Evolutionary conservation across 2,797 vertebrate genomes (phyloP), one percentile per base, ranked within the genome.

Genomic region (Hoplostethus atlanticus): DNA sequence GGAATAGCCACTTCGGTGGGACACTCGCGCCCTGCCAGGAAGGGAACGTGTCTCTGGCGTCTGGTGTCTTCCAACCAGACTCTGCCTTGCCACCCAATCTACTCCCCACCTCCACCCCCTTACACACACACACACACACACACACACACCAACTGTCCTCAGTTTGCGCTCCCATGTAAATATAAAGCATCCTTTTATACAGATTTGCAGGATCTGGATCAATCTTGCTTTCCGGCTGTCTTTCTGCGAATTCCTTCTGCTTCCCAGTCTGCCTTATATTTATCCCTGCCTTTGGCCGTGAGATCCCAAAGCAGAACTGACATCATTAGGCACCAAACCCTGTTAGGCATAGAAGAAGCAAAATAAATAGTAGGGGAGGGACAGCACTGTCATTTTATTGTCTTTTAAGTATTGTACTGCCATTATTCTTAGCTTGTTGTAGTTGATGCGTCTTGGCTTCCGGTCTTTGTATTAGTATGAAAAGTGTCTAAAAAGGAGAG

Each of bases 11-110:
- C 36, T 69, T 76, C 59, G 60, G 47, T 28, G 11, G 21, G 64
- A 68, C n/a, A 6, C 73, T 58, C 57, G 80, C 77, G 73, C 78
- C 83, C 67, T 75, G 68, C 28, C 68, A 83, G 69, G 68, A 62
- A 64, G 80, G 66, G 80, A 79, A 89, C 87, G 82, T 83, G 84
- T 83, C 78, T 86, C 68, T 80, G 68, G 62, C 47, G 77, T 85
- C 84, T 79, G 83, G 21, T 47, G 46, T 84, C 84, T 86, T 85
- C 59, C 64, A 34, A 75, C 68, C 52, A 69, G 63, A 63, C 30
- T 21, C 17, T 76, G 75, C 79, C 80, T 76, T 77, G 65, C 66
- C 42, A 67, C 38, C 42, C 47, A 30, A 52, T 64, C 47, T 69
- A 47, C 66, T 66, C 62, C 42, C 51, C 51, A 25, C 25, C 16